phyloP scores from a whole-genome alignment of 2,888 invertebrate species.

The Sminthurinus aureus region DNA sequence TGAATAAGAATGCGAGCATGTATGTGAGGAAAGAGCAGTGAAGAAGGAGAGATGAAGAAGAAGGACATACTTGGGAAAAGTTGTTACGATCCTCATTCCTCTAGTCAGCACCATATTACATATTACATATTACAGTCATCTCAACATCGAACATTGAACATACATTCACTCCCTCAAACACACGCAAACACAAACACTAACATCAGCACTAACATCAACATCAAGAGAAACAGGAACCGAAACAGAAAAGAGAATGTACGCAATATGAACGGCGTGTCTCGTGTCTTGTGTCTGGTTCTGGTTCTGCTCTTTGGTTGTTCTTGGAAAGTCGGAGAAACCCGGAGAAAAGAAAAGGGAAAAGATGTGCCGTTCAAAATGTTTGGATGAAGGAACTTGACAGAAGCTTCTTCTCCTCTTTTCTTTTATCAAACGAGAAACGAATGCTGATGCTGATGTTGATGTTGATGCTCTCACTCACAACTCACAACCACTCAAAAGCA shows the following conservation, averaged over 20 bases:
- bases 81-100: slow-evolving; percentile 6
- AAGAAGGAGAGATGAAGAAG: not conserved
- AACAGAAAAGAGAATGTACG: too few relatives aligned
- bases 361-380: slow-evolving; percentile 40
- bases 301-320: too few relatives aligned
- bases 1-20: not conserved
- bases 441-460: slow-evolving; percentile 36
- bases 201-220: too few relatives aligned
- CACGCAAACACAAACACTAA: too few relatives aligned
- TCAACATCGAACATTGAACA: too few relatives aligned
- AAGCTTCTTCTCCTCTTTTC: slow-evolving; percentile 43
- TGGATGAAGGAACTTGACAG: slow-evolving; percentile 50
- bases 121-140: too few relatives aligned
- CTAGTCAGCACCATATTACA: not conserved
- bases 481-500: not conserved
- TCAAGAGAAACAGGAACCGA: too few relatives aligned
- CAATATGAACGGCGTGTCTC: too few relatives aligned
- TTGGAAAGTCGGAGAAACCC: not conserved
- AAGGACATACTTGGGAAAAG: slow-evolving; percentile 8
- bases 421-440: slow-evolving; percentile 47
- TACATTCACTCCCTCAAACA: too few relatives aligned
- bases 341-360: not conserved
- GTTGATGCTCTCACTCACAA: not conserved
- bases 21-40: not conserved
- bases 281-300: too few relatives aligned